Base-by-base conservation (phyloP, 2,113 vertebrate species). In the Telmatochromis brichardi region DNA sequence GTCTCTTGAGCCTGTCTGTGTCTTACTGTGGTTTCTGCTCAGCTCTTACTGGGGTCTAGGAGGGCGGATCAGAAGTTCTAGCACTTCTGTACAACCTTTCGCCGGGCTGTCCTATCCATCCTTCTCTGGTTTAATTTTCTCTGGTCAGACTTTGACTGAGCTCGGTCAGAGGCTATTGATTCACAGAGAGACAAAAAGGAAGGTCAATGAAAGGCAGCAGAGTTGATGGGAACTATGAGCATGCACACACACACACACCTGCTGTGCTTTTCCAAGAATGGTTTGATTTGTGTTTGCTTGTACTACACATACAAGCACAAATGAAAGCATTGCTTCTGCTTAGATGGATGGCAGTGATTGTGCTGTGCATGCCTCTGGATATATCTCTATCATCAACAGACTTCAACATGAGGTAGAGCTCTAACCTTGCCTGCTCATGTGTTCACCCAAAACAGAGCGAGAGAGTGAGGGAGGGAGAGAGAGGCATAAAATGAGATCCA, bases 81-180 rank as follows among this genome's bases (percentile, higher is more conserved):
- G 37, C 55, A 81, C 13, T 76, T 84, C 60, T 85, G 33, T 88
- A 9, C 55, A 93, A 90, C 76, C 88, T 91, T 88, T 87, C 58
- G 31, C 78, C 58, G 2, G 57, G 68, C 68, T 79, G 28, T 83
- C 76, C 28, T 76, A 80, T 87, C 54, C 17, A 17, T 84, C 90
- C 78, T 45, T 57, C 80, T 81, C 68, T 45, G 37, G 81, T 87
- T 90, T 89, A 21, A 86, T 91, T 88, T 86, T 57, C 87, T 89
- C 42, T 47, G 82, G 12, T 85, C 86, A 76, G 73, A 86, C 73
- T 89, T 85, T 63, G 84, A 92, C 57, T 82, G 82, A 76, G 81
- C 68, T 86, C 3, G 71, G 31, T 80, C 42, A 23, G 71, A 90
- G 78, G 81, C 42, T 53, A 80, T 80, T 85, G 80, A 92, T 87